Evolutionary conservation across 2,113 vertebrate genomes (phyloP), one percentile per base, ranked within the genome.

Genomic region (Plotosus lineatus): DNA sequence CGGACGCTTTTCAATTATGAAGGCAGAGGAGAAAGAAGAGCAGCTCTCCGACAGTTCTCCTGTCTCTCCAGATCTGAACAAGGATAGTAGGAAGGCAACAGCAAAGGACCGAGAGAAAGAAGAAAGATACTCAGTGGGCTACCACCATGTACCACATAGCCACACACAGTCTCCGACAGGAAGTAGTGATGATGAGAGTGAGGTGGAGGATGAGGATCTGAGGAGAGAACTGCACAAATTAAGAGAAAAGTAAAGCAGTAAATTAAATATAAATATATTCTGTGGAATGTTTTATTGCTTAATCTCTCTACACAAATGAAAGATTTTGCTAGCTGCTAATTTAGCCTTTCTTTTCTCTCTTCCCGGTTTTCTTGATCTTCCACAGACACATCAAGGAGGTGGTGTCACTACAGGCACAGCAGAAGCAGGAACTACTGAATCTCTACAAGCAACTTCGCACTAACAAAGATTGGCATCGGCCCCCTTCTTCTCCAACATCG

Each of bases 331-430:
- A 28, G 73, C 68, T 36, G 33, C 56, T 8, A 75, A 40, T 38
- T 44, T 12, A n/a, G n/a, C n/a, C 58, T n/a, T 51, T 61, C 10
- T 38, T 75, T 75, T n/a, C 3, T 63, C 14, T 75, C 6, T 79
- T 65, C 12, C 65, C 77, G 60, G 14, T 58, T 74, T 7, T 19
- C 15, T 17, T 60, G 33, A 31, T 26, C 36, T 36, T 61, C 48
- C 80, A 11, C 38, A 97, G 96, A 88, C 96, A 97, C 88, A 95
- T 96, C 86, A 95, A 94, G 84, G 96, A 97, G 83, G 96, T 97
- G 84, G 94, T 97, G 60, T 94, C 85, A 65, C 94, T 97, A 81
- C 95, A 96, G 85, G 92, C 95, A 8, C 94, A 96, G 85, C 96
- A 97, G 89, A 96, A 95, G 89, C 89, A 89, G 83, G 95, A 97